Evolutionary conservation across 2,113 vertebrate species (phyloP).

Genomic region (Osmerus eperlanus): DNA sequence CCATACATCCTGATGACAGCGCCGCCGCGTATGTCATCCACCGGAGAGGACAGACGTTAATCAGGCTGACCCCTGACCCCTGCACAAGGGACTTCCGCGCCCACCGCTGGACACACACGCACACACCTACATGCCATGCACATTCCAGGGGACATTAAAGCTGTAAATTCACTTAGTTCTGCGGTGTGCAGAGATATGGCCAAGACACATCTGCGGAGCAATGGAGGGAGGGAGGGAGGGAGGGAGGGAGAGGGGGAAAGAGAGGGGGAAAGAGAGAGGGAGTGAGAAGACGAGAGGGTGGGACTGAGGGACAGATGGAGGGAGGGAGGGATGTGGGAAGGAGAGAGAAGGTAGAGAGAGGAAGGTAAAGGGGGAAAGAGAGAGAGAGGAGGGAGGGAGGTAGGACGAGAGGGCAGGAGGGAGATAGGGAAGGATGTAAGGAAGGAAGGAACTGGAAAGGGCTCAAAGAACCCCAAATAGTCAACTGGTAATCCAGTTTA

Average conservation of each 20-base stretch:
- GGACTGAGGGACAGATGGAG: background rate
- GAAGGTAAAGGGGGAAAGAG: background rate
- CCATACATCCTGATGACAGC: constrained; percentile 73
- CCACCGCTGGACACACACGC: constrained; percentile 17
- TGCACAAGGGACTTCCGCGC: constrained; percentile 26
- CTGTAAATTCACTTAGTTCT: constrained; percentile 54
- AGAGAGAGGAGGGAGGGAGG: background rate
- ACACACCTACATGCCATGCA: constrained; percentile 62
- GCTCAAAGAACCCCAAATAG: background rate
- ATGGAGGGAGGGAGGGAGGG: background rate
- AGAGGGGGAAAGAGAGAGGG: background rate
- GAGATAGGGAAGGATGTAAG: background rate
- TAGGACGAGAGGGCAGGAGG: background rate
- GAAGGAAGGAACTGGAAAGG: background rate
- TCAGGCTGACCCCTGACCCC: constrained; percentile 72
- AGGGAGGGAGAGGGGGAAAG: background rate
- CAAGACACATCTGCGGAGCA: background rate
- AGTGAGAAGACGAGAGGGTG: constrained; percentile 11
- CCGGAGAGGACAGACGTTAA: constrained; percentile 75
- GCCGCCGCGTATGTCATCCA: constrained; percentile 67
- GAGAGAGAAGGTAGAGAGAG: constrained; percentile 4
- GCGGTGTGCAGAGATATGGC: background rate
- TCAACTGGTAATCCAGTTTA: no score
- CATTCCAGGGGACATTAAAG: constrained; percentile 63
- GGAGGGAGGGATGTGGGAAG: background rate